phyloP scores from a whole-genome alignment of 2,797 vertebrate species.

The Bovichtus diacanthus region DNA sequence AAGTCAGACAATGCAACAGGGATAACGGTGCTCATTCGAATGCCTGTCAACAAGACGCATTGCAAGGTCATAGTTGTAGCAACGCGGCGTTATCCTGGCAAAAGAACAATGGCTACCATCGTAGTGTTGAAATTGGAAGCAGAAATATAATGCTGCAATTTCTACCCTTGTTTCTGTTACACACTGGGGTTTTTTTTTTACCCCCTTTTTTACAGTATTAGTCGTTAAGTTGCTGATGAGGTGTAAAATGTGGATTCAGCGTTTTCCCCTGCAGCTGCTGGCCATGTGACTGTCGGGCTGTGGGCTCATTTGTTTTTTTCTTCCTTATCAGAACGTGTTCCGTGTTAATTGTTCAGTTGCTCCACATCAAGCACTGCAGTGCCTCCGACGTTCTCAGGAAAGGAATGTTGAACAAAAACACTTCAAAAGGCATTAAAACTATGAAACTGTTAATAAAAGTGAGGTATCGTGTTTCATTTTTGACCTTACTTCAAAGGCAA shows the following conservation, averaged over 20 bases:
- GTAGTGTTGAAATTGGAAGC: not conserved
- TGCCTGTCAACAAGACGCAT: not conserved
- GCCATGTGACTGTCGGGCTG: not conserved
- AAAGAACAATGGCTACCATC: not conserved
- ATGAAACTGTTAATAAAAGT: not conserved
- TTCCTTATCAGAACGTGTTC: not conserved
- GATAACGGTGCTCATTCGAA: not conserved
- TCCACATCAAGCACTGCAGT: not conserved
- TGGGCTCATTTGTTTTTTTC: not conserved
- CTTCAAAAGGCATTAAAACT: not conserved
- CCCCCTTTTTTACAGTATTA: not conserved
- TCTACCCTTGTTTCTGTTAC: not conserved
- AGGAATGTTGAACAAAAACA: not conserved
- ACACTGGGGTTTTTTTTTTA: not conserved
- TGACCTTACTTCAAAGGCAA: slow-evolving; percentile 1
- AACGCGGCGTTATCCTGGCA: not conserved
- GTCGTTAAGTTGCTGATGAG: not conserved
- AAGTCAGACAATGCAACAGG: not conserved
- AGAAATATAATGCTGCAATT: not conserved
- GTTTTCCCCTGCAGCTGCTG: not conserved
- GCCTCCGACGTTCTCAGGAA: not conserved
- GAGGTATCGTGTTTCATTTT: not conserved
- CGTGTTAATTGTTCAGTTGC: not conserved
- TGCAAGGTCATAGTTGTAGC: not conserved
- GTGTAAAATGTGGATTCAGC: slow-evolving; percentile 6